Percentiles rank a stretch among this genome's conserved stretches.
Conservation (phyloP, 2,113 vertebrate genomes). For the Ptyas mucosa region DNA sequence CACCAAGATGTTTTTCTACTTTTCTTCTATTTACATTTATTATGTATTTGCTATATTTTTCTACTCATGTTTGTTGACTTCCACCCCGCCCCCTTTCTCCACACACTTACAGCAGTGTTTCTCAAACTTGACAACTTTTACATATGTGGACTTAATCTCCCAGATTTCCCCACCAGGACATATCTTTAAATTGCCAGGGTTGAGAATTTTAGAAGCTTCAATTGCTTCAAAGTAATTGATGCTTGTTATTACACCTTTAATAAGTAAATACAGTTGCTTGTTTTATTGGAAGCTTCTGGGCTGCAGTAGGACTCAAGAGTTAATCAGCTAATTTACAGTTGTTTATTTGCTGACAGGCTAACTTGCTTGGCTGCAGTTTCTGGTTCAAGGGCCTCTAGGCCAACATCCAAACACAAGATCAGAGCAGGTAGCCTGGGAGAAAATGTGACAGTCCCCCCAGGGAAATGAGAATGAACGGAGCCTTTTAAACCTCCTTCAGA, state of each 20-base stretch:
- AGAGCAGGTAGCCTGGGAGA: neutral
- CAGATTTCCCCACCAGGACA: neutral
- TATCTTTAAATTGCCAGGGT: neutral
- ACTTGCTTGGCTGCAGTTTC: neutral
- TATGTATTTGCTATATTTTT: neutral
- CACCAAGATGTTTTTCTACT: neutral
- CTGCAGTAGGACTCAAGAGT: neutral
- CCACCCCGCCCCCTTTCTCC: accelerated
- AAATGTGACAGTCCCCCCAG: neutral
- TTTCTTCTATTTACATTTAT: neutral
- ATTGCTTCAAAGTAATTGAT: neutral
- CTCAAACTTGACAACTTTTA: neutral
- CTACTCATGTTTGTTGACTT: neutral
- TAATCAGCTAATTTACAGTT: neutral
- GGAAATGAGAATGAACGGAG: neutral
- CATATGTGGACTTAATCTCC: neutral
- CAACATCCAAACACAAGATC: neutral
- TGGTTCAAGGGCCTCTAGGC: neutral
- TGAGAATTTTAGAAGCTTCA: neutral
- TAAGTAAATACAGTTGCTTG: neutral
- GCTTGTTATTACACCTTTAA: neutral
- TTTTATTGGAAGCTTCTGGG: neutral
- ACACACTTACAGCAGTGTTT: neutral
- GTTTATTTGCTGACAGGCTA: neutral
- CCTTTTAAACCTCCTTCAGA: neutral